A percentile compares a stretch with the other conserved stretches of the same genome.
Conservation (phyloP, 1,140 invertebrate genomes). For the Drosophila seguyi region DNA sequence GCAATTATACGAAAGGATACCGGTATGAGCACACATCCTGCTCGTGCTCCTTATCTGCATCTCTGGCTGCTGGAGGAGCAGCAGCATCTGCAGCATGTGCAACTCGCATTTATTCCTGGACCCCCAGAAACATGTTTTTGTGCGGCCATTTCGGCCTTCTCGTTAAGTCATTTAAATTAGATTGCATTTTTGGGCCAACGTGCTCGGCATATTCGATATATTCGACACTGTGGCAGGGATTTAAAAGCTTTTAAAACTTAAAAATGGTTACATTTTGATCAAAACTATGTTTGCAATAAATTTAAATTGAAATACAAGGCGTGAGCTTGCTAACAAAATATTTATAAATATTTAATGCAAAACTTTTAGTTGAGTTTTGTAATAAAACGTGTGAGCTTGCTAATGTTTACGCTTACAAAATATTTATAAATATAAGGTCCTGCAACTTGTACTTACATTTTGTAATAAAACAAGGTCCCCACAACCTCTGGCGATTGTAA, state of each 20-base stretch:
- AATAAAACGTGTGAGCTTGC: not conserved
- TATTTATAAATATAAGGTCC: not conserved
- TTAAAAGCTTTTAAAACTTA: not conserved
- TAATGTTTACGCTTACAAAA: not conserved
- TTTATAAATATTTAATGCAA: not conserved
- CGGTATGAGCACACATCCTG: slow-evolving; percentile 15
- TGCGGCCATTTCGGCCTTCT: slow-evolving; percentile 22
- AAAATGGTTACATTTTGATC: not conserved
- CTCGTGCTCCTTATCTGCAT: slow-evolving; percentile 36
- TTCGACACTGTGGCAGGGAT: not conserved
- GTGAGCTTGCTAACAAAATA: not conserved
- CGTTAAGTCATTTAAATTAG: slow-evolving; percentile 55
- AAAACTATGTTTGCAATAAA: not conserved
- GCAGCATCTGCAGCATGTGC: slow-evolving; percentile 46
- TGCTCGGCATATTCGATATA: slow-evolving; percentile 52
- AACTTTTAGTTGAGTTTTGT: not conserved
- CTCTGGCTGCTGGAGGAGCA: slow-evolving; percentile 9
- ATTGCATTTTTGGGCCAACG: slow-evolving; percentile 54
- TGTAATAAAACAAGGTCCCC: not conserved
- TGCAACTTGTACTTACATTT: not conserved
- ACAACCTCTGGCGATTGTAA: slow-evolving; percentile 55
- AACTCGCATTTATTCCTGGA: slow-evolving; percentile 40
- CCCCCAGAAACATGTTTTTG: slow-evolving; percentile 23
- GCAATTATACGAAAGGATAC: slow-evolving; percentile 18
- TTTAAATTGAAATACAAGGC: not conserved